Conservation (phyloP, 2,113 vertebrate genomes). For the mouse (Mus musculus) region GRCm39 chr4:79566501-79567000, state of each 20-base stretch:
- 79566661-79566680: conserved; percentile 13
- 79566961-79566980: not conserved
- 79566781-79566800: not conserved
- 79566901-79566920: not conserved
- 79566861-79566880: not conserved
- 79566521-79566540: conserved; percentile 54
- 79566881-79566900: conserved; percentile 45
- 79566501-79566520: not conserved
- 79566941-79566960: not conserved
- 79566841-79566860: conserved; percentile 53
- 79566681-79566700: conserved; percentile 40
- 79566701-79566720: not conserved
- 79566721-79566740: not conserved
- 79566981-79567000: not conserved
- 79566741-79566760: conserved; percentile 42
- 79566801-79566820: not conserved
- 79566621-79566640: not conserved
- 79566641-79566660: not conserved
- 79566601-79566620: not conserved
- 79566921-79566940: not conserved
- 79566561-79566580: not conserved
- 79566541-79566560: not conserved
- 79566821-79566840: conserved; percentile 22
- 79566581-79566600: not conserved
- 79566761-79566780: not conserved